Conservation (phyloP, 2,797 vertebrate species). For the Nasua narica region DNA sequence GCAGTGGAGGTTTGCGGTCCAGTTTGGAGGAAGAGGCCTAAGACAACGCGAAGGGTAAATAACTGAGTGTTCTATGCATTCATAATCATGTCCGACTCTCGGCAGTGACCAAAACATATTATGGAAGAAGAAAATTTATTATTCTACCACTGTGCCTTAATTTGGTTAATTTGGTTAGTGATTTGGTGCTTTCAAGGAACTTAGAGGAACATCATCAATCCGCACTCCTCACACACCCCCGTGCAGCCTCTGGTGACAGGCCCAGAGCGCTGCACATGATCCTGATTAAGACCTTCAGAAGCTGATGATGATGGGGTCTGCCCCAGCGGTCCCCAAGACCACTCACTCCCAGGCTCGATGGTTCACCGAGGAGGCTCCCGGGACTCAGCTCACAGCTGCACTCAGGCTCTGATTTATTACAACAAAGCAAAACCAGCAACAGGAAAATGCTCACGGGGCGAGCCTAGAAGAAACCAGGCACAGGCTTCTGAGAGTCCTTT, state of each 20-base stretch:
- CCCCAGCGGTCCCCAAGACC: background rate
- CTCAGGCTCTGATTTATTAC: background rate
- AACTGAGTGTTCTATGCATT: background rate
- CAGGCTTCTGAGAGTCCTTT: background rate
- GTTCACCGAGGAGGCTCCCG: background rate
- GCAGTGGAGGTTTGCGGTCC: background rate
- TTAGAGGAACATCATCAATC: background rate
- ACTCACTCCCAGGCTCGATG: background rate
- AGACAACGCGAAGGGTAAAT: background rate
- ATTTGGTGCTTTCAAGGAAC: background rate
- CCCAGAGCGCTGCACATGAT: background rate
- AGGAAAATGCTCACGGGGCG: background rate
- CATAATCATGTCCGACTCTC: background rate
- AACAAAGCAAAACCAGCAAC: background rate
- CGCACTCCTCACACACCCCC: background rate
- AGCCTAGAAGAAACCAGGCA: background rate
- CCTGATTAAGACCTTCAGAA: background rate
- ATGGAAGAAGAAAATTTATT: background rate
- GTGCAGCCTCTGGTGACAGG: background rate
- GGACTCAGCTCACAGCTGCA: background rate
- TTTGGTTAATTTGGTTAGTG: background rate
- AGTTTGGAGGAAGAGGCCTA: background rate
- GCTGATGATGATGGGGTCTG: fast-evolving
- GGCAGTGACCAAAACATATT: background rate
- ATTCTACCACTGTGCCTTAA: background rate